Base-by-base conservation (phyloP, 2,113 vertebrate species). In the Hepsetus odoe region DNA sequence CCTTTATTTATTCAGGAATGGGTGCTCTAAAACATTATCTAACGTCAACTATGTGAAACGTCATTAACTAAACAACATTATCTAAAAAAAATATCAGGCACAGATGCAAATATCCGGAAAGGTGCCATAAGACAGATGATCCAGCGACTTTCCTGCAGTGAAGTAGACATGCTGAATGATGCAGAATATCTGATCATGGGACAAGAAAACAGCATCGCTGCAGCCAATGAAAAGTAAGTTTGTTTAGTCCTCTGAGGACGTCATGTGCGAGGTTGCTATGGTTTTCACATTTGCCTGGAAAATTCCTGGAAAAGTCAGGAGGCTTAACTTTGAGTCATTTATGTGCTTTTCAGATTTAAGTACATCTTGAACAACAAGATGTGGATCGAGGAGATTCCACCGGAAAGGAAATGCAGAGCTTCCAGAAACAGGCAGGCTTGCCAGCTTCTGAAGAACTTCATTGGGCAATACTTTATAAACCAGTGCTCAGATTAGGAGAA, bases 361-460 rank as follows among this genome's bases (percentile, higher is more conserved):
- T 92, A 92, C 65, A 12, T 93, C 11, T 86, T 93, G 3, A 82
- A 89, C 58, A 85, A 76, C 16, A 85, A 89, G 65, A 3, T 86
- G 72, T 93, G 92, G 92, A 64, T 93, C 7, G 92, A 93, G 80
- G 87, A 89, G 74, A 86, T 93, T 2, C 92, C 92, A 0, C 83
- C 82, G 0, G 18, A 0, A 1, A 84, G 0, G 0, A 85, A 85
- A 58, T 92, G 92, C 80, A 85, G 11, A 35, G 80, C 72, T 53
- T 90, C 87, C 1, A 77, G 46, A 62, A 89, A 35, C 49, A 82
- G 86, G 6, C 20, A 56, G 53, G 84, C 88, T 22, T 93, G 92
- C 62, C 67, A 46, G 51, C 44, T 65, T 0, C 88, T 93, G 14
- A 55, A 80, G 18, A 75, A 80, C 68, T 92, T 93, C 82, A 26